A percentile compares a stretch with the other conserved stretches of the same genome.
Conservation (phyloP, 2,888 invertebrate genomes). For the Sphinx pinastri region DNA sequence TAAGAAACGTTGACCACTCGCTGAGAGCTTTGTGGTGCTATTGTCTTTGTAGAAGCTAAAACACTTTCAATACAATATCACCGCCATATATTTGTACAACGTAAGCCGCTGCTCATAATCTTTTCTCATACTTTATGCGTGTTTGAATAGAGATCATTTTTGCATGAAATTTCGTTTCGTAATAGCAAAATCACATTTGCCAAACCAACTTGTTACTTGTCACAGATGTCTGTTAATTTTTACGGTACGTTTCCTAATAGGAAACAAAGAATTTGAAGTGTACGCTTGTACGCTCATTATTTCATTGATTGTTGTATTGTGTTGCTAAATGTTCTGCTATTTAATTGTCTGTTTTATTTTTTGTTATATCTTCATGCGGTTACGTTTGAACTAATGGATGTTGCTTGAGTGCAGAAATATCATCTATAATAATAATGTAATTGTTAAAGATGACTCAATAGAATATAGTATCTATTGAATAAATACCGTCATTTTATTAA, state of each 20-base stretch:
- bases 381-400: constrained; percentile 1
- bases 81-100: constrained; percentile 43
- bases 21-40: constrained; percentile 72
- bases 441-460: not conserved
- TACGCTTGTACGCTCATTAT: constrained; percentile 50
- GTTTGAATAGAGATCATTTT: constrained; percentile 38
- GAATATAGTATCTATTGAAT: too few relatives aligned
- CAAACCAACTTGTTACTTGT: constrained; percentile 76
- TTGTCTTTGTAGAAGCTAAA: constrained; percentile 73
- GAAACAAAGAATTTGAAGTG: constrained; percentile 66
- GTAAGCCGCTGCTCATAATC: constrained; percentile 30
- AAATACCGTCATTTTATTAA: too few relatives aligned
- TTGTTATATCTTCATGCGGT: constrained; percentile 3
- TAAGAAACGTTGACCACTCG: constrained; percentile 74
- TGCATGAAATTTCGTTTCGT: constrained; percentile 7
- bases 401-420: not conserved
- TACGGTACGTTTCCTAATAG: constrained; percentile 65
- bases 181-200: constrained; percentile 48
- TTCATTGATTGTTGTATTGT: constrained; percentile 67
- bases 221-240: constrained; percentile 81
- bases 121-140: constrained; percentile 37
- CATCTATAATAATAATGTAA: not conserved
- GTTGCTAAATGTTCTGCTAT: constrained; percentile 35
- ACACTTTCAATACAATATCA: constrained; percentile 64
- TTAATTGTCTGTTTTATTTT: constrained; percentile 14